Base-by-base conservation (phyloP, 1,140 invertebrate genomes). In the Trichonephila inaurata region DNA sequence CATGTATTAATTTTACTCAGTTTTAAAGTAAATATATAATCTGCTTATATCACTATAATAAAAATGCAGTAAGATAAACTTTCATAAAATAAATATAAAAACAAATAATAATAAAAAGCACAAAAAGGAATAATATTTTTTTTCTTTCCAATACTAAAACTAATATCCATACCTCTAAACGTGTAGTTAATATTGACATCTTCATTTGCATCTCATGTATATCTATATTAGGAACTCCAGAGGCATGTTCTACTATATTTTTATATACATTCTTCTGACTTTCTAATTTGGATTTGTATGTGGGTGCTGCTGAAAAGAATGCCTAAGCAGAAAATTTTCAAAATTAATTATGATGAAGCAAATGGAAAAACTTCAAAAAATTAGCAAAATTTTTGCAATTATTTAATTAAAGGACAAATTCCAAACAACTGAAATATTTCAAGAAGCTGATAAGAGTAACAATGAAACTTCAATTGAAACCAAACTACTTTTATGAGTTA, bases 191-290 rank as follows among this genome's bases (percentile, higher is more conserved):
- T 86, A 97, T 96, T 58, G 97, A 96, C 97, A 99, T 97, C 28
- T 97, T 97, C 1, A 96, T 96, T 12, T 97, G 97, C 94, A 97
- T 97, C 24, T 97, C 97, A 0, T 96, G 96, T 5, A 97, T 97
- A 95, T 98, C 97, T 7, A 97, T 96, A 94, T 97, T 97, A 92
- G 97, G 97, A 94, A 97, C 97, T 92, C 97, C 96, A 87, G 97
- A 97, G 6, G 98, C 97, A 0, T 97, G 97, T 95, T 97, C 97
- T 0, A 98, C 96, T n/a, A 99, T 97, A 95, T 97, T 98, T 94
- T 97, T 97, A 95, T 98, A 97, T n/a, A 99, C 97, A 96, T 99
- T 99, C 95, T 98, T 99, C 96, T 99, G 99, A 95, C 98, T 99
- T 95, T 99, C 98, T 69, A 99, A 95, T 97, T 99, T 98, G 0